phyloP scores from a whole-genome alignment of 2,113 vertebrate species.

The Alethe diademata region DNA sequence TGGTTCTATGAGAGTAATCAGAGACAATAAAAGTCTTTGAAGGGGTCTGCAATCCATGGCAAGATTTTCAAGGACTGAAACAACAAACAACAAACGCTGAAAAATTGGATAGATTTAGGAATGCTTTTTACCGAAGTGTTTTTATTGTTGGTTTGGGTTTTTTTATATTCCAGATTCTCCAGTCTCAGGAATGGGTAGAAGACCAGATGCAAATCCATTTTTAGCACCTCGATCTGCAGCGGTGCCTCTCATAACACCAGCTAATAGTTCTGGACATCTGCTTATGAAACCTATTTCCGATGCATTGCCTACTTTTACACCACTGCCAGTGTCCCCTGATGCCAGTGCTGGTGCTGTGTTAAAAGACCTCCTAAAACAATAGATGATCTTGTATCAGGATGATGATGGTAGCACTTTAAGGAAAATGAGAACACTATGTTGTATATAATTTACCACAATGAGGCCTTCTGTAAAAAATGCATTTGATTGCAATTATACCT shows the following conservation, averaged over 20 bases:
- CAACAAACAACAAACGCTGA: background rate
- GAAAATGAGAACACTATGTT: slow-evolving; percentile 58
- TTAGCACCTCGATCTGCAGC: slow-evolving; percentile 93
- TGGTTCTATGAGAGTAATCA: background rate
- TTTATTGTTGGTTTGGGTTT: background rate
- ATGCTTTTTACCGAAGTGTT: background rate
- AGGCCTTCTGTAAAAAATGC: slow-evolving; percentile 75
- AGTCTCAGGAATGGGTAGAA: slow-evolving; percentile 64
- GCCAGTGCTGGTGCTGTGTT: slow-evolving; percentile 87
- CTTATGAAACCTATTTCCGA: slow-evolving; percentile 95
- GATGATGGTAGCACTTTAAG: slow-evolving; percentile 74
- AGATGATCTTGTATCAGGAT: background rate
- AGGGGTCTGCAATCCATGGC: background rate
- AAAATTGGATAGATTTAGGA: background rate
- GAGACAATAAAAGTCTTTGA: background rate
- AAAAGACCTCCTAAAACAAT: slow-evolving; percentile 93
- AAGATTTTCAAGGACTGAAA: background rate
- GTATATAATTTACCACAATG: slow-evolving; percentile 69
- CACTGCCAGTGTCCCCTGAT: slow-evolving; percentile 89
- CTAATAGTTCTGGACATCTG: slow-evolving; percentile 80
- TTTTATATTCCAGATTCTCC: slow-evolving; percentile 46
- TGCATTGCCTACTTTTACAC: slow-evolving; percentile 90
- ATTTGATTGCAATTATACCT: slow-evolving; percentile 42
- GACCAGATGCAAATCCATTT: slow-evolving; percentile 85
- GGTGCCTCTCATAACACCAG: slow-evolving; percentile 82